phyloP scores from a whole-genome alignment of 2,113 vertebrate genomes.

The Engraulis encrasicolus region DNA sequence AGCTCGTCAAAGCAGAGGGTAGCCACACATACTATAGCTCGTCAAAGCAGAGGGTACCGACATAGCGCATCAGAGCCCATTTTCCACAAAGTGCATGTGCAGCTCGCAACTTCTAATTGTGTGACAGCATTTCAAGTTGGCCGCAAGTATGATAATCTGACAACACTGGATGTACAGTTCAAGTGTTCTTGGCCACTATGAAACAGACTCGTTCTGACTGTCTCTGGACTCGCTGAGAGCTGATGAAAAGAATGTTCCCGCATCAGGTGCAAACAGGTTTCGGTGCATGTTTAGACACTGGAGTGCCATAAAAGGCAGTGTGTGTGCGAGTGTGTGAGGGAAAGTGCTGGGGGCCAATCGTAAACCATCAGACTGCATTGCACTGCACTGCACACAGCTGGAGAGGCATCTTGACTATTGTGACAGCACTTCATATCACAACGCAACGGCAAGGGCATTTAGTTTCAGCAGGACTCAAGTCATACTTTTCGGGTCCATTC shows the following conservation, averaged over 20 bases:
- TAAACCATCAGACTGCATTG: not conserved
- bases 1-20: too few relatives aligned
- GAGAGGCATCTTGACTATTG: conserved; percentile 3
- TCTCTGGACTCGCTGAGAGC: not conserved
- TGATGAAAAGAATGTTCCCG: not conserved
- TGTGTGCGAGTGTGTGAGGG: too few relatives aligned
- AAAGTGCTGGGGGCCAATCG: not conserved
- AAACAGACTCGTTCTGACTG: not conserved
- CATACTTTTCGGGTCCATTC: not conserved
- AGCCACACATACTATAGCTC: too few relatives aligned
- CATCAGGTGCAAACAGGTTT: conserved; percentile 40
- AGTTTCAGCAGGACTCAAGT: not conserved
- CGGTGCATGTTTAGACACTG: not conserved
- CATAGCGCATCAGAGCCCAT: not conserved
- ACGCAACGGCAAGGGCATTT: not conserved
- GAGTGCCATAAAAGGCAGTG: not conserved
- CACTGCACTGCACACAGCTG: not conserved
- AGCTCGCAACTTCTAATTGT: not conserved
- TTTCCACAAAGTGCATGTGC: not conserved
- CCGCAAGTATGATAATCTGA: not conserved
- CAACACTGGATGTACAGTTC: not conserved
- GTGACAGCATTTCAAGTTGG: not conserved
- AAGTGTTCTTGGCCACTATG: not conserved
- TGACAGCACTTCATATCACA: not conserved
- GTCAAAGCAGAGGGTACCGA: too few relatives aligned